phyloP scores from a whole-genome alignment of 2,888 invertebrate genomes.

The Sesia apiformis region DNA sequence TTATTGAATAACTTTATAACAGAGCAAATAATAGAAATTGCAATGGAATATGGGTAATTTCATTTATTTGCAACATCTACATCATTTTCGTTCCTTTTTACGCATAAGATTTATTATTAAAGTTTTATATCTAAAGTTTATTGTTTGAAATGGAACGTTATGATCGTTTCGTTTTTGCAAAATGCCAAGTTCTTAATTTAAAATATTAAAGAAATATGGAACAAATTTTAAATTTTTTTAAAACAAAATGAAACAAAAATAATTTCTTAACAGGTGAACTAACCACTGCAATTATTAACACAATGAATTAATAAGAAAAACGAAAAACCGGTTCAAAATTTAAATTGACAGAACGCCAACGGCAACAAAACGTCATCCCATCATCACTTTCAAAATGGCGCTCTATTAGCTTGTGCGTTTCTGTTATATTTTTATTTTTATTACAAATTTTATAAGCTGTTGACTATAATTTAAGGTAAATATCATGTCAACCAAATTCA shows the following conservation, averaged over 20 bases:
- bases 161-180: no score
- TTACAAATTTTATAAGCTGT: constrained; percentile 50
- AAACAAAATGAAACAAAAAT: constrained; percentile 6
- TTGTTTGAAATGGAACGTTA: no score
- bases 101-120: no score
- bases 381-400: constrained; percentile 24
- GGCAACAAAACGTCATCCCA: background rate
- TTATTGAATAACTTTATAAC: no score
- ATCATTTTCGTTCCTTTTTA: no score
- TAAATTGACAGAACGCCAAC: background rate
- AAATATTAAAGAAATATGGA: background rate
- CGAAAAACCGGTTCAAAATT: no score
- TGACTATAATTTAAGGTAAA: constrained; percentile 51
- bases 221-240: background rate
- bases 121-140: no score
- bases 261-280: no score
- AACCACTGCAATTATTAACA: constrained; percentile 13
- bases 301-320: no score
- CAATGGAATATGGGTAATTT: no score
- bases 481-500: constrained; percentile 3
- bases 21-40: no score
- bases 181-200: background rate
- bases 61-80: no score
- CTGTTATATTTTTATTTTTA: constrained; percentile 49
- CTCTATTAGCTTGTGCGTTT: constrained; percentile 51